These are phyloP conservation scores for Metopolophium dirhodum DNA, from an alignment of 1,140 invertebrate genomes.

Conservation along the genomic window DNA sequence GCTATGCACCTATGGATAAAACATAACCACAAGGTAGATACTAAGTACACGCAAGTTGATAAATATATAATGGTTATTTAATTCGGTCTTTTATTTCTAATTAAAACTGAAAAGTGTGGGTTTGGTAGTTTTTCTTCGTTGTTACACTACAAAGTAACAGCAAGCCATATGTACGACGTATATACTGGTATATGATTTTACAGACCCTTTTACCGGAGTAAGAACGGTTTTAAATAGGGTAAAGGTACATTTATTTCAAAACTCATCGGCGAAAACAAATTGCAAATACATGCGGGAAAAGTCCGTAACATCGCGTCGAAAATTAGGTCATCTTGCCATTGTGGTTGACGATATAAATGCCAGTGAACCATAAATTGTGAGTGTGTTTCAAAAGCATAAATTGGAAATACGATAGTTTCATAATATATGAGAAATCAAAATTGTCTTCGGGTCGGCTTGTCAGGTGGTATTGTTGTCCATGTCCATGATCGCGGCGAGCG, in stretches of 20 bases:
- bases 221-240: neutral
- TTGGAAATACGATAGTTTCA: neutral
- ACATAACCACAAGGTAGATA: neutral
- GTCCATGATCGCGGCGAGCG: neutral
- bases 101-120: neutral
- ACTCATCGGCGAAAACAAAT: neutral
- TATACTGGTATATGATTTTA: neutral
- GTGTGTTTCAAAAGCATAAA: slow-evolving; percentile 11
- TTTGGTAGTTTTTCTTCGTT: neutral
- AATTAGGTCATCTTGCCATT: neutral
- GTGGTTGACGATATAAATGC: neutral
- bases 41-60: neutral
- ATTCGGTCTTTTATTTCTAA: neutral
- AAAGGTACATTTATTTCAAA: neutral
- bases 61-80: neutral
- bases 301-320: neutral
- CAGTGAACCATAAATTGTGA: neutral
- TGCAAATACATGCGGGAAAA: neutral
- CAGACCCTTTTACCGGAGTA: neutral
- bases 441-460: neutral
- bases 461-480: neutral
- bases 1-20: neutral
- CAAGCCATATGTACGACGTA: neutral
- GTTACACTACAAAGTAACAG: neutral
- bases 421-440: neutral